Evolutionary conservation across 2,113 vertebrate genomes (phyloP).

Genomic region (Gymnarchus niloticus): DNA sequence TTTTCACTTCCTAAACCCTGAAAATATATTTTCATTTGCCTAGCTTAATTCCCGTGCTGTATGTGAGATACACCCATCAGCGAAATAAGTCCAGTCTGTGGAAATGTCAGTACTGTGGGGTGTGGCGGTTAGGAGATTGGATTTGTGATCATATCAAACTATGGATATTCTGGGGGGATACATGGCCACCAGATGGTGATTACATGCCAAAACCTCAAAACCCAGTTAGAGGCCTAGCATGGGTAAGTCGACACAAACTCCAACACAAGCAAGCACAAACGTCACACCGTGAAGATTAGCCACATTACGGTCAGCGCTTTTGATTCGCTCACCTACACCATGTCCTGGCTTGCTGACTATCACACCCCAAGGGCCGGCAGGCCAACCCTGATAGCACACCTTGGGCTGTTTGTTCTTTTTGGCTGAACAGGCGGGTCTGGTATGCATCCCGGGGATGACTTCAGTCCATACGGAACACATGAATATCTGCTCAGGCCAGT

Average conservation of each 20-base stretch:
- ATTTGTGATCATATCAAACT: too few species aligned
- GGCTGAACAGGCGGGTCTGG: slow-evolving; percentile 16
- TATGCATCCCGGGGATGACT: too few species aligned
- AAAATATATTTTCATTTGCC: too few species aligned
- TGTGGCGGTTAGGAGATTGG: neutral
- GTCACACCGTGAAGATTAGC: neutral
- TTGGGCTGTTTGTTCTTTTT: slow-evolving; percentile 25
- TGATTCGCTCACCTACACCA: neutral
- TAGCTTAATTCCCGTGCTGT: neutral
- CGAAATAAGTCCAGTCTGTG: neutral
- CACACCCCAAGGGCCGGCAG: neutral
- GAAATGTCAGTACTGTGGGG: neutral
- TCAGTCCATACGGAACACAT: neutral
- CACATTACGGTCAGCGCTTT: neutral
- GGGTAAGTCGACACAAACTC: too few species aligned
- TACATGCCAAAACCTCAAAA: too few species aligned
- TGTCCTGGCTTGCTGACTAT: neutral
- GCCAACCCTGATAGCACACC: neutral
- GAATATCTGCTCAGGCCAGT: neutral
- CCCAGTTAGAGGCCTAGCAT: too few species aligned
- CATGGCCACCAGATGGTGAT: neutral
- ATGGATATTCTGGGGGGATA: too few species aligned
- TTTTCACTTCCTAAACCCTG: too few species aligned
- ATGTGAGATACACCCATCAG: too few species aligned
- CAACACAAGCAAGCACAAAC: too few species aligned